phyloP scores from a whole-genome alignment of 1,140 invertebrate species.

The Listronotus oregonensis region DNA sequence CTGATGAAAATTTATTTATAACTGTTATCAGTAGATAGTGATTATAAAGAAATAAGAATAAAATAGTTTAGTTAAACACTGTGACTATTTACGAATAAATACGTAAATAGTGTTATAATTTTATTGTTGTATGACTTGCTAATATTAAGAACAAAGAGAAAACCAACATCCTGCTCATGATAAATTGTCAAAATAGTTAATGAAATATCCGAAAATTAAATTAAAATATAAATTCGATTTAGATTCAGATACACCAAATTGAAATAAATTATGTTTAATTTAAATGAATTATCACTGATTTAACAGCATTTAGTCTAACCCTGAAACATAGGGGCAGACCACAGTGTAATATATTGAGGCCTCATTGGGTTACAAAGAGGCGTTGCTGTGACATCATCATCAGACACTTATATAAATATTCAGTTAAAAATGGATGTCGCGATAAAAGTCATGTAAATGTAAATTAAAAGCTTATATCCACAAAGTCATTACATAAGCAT shows the following conservation, averaged over 20 bases:
- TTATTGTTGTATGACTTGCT: too few species aligned
- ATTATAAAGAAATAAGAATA: too few species aligned
- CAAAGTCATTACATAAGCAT: slow-evolving; percentile 11
- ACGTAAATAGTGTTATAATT: too few species aligned
- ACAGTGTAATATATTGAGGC: too few species aligned
- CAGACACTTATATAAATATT: neutral
- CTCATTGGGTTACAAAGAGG: too few species aligned
- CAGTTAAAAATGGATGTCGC: neutral
- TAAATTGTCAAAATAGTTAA: neutral
- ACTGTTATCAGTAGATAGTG: too few species aligned
- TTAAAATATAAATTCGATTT: slow-evolving; percentile 6
- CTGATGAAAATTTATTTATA: too few species aligned
- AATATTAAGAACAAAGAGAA: too few species aligned
- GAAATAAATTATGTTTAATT: slow-evolving; percentile 11
- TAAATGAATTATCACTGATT: slow-evolving; percentile 6
- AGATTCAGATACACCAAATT: slow-evolving; percentile 3
- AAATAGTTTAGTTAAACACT: too few species aligned
- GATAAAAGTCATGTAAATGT: slow-evolving; percentile 4
- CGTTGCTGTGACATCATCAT: slow-evolving; percentile 1
- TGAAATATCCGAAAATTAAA: neutral
- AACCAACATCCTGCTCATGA: neutral
- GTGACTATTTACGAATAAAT: too few species aligned
- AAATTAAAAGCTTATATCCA: slow-evolving; percentile 5
- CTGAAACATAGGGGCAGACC: slow-evolving; percentile 5
- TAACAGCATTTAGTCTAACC: neutral